These are phyloP conservation scores for Cremastobaeus sp. DNA, from an alignment of 2,888 invertebrate species.

Conservation along the genomic window DNA sequence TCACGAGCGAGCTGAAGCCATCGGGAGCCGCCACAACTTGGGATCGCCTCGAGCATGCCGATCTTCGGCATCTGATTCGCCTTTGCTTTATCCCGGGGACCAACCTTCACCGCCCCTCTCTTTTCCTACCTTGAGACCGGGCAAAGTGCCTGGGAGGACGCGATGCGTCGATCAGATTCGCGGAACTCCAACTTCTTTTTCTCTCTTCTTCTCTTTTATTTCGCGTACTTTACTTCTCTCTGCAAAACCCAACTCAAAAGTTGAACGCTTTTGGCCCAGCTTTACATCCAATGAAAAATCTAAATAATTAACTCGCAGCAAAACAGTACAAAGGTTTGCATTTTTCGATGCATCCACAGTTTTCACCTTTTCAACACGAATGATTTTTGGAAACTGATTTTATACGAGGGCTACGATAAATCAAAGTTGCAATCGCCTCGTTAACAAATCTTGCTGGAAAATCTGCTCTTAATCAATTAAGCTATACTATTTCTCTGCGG, in stretches of 20 bases:
- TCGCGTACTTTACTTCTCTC: constrained; percentile 44
- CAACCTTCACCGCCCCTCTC: constrained; percentile 3
- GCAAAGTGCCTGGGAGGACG: constrained; percentile 31
- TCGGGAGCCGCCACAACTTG: constrained; percentile 40
- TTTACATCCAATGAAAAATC: too few relatives aligned
- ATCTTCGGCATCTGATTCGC: constrained; percentile 62
- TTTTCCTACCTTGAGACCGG: constrained; percentile 1
- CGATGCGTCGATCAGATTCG: constrained; percentile 61
- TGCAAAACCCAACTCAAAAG: constrained; percentile 16
- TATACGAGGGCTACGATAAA: too few relatives aligned
- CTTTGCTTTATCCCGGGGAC: constrained; percentile 44
- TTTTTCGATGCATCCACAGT: too few relatives aligned
- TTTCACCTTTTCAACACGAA: too few relatives aligned
- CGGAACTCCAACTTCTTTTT: constrained; percentile 49
- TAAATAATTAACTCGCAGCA: too few relatives aligned
- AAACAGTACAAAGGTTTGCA: too few relatives aligned
- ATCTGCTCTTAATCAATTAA: too few relatives aligned
- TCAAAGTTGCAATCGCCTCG: too few relatives aligned
- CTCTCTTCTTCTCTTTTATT: constrained; percentile 14
- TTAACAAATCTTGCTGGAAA: too few relatives aligned
- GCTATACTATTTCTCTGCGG: too few relatives aligned
- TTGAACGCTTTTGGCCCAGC: constrained; percentile 29
- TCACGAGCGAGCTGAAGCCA: constrained; percentile 43
- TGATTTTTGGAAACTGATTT: too few relatives aligned
- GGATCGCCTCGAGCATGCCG: constrained; percentile 60